Conservation (phyloP, 2,888 invertebrate species). For the Ophion ellenae region DNA sequence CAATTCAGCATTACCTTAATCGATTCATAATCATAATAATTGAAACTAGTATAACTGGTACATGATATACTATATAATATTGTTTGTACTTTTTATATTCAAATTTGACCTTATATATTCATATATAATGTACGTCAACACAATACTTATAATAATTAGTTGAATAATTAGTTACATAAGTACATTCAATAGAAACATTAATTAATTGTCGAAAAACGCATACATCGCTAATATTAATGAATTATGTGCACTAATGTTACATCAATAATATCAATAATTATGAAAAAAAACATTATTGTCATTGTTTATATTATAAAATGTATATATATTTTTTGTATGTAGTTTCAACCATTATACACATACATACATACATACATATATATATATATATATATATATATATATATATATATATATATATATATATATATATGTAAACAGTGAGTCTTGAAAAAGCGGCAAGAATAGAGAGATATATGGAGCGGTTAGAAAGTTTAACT, state of each 20-base stretch:
- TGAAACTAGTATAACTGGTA: too few species aligned
- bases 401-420: not conserved
- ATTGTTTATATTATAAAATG: not conserved
- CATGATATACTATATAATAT: too few species aligned
- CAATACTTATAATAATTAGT: not conserved
- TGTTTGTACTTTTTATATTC: too few species aligned
- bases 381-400: not conserved
- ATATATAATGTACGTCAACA: not conserved
- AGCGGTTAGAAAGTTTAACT: constrained; percentile 68
- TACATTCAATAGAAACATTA: not conserved
- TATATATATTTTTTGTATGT: not conserved
- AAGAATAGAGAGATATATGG: constrained; percentile 65
- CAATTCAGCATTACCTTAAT: too few species aligned
- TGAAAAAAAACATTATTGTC: not conserved
- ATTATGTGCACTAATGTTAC: not conserved
- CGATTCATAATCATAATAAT: too few species aligned
- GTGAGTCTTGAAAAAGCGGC: constrained; percentile 10
- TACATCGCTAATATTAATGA: not conserved
- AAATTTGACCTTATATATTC: too few species aligned
- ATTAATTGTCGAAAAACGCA: not conserved
- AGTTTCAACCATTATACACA: not conserved
- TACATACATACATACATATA: too few species aligned
- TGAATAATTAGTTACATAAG: not conserved
- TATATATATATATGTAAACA: not conserved
- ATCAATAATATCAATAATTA: not conserved